Conservation (phyloP, 2,113 vertebrate genomes). For the Alectura lathami region DNA sequence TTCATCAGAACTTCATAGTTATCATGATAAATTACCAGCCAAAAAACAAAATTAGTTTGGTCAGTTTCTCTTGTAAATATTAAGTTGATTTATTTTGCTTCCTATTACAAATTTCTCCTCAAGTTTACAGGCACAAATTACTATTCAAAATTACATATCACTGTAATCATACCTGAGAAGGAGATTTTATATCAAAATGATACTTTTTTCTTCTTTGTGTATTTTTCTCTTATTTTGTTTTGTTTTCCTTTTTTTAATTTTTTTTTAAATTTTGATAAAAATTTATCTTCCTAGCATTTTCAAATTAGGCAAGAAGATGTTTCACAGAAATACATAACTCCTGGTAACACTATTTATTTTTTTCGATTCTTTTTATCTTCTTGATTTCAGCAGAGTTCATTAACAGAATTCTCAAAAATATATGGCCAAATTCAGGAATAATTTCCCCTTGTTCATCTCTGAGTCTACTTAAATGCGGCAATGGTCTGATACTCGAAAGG, state of each 20-base stretch:
- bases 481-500: neutral
- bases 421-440: neutral
- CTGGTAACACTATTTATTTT: neutral
- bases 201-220: too few relatives aligned
- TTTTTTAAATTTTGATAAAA: neutral
- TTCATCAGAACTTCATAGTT: neutral
- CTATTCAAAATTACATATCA: neutral
- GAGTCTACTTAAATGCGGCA: neutral
- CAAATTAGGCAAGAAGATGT: neutral
- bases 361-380: neutral
- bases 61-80: neutral
- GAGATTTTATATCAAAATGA: neutral
- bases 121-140: neutral
- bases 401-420: neutral
- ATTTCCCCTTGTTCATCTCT: neutral
- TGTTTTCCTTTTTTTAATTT: neutral
- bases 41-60: neutral
- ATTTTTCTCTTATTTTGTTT: neutral
- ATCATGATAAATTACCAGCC: neutral
- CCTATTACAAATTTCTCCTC: neutral
- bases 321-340: neutral
- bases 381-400: neutral
- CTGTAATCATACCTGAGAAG: neutral
- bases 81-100: neutral
- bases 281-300: neutral